phyloP scores from a whole-genome alignment of 2,113 vertebrate genomes.

The Gobio gobio region DNA sequence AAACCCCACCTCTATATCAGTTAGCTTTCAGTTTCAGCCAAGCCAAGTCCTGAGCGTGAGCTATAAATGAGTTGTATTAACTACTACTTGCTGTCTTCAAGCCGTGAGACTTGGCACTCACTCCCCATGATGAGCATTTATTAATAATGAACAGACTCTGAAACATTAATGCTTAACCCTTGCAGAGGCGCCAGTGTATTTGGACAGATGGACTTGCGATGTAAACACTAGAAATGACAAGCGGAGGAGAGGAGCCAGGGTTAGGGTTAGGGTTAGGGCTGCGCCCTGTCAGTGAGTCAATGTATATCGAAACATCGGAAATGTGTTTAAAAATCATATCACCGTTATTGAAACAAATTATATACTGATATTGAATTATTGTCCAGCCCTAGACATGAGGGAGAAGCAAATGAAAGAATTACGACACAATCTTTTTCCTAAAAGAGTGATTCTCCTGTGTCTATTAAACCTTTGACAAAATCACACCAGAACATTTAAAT shows the following conservation, averaged over 20 bases:
- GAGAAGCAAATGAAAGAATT: no score
- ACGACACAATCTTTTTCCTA: no score
- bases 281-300: no score
- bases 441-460: no score
- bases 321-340: no score
- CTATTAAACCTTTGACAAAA: no score
- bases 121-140: conserved; percentile 33
- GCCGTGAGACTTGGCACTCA: not conserved
- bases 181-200: not conserved
- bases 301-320: no score
- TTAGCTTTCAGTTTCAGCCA: not conserved
- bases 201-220: not conserved
- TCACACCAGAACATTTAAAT: no score
- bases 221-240: not conserved
- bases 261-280: no score
- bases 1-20: not conserved
- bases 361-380: no score
- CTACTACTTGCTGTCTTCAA: not conserved
- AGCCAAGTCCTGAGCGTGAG: not conserved
- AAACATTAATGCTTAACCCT: conserved; percentile 50
- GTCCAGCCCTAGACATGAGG: no score
- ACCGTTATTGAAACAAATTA: no score
- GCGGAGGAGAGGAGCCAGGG: not conserved
- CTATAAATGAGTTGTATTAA: not conserved
- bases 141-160: conserved; percentile 56